Base-by-base conservation (phyloP, 2,113 vertebrate genomes). In the pig (Sus scrofa) region DNA sequence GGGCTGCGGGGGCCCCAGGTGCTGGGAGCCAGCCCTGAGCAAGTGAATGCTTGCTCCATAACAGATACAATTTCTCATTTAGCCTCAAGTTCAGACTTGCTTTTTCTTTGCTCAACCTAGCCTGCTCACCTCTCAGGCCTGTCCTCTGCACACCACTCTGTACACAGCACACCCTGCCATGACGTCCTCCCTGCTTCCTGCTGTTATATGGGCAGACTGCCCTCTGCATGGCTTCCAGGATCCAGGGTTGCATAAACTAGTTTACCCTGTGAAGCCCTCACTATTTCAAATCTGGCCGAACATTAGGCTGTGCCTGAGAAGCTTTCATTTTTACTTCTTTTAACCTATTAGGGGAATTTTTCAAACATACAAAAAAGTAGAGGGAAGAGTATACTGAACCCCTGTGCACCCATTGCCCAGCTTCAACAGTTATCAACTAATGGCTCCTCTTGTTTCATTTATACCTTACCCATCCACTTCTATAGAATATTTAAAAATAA, bases 31-130 rank as follows among this genome's bases (percentile, higher is more conserved):
- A 4, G 44, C 15, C 62, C 63, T 73, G 65, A 44, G 22, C 52
- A 92, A 68, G n/a, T 18, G 54, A 54, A 34, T 12, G 16, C 63
- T 56, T 77, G 16, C 16, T 54, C 1, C 24, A 32, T 7, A 26
- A 27, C 27, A 3, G 12, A 6, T 24, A 24, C 50, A 83, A 63
- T 74, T 74, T 63, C 56, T 92, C 73, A 56, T 62, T 87, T 52
- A 93, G 30, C 39, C 91, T 91, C 78, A 52, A 67, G 77, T 93
- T 91, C 77, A 63, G 65, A 91, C 83, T 91, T 91, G 82, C 77
- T 62, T 22, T 94, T 24, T 77, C 54, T 87, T 93, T 68, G 85
- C 27, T 81, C 52, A 56, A 10, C n/a, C 26, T 82, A n/a, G 50
- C 34, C 60, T 32, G 44, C 67, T 88, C 37, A 34, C 20, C 27